Conservation (phyloP, 2,113 vertebrate genomes). For the Odocoileus virginianus region DNA sequence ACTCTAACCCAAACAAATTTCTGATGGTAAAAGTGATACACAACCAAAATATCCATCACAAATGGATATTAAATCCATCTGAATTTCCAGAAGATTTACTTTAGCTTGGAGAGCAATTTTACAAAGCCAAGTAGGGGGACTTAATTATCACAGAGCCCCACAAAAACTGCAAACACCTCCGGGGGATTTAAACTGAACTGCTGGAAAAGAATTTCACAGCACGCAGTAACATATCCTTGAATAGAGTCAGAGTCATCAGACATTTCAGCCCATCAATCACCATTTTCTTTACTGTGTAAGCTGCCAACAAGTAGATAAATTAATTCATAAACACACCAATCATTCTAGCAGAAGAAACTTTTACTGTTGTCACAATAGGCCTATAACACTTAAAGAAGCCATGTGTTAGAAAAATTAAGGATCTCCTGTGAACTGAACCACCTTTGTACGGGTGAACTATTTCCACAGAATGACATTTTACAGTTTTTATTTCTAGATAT, state of each 20-base stretch:
- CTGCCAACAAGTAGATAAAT: conserved; percentile 44
- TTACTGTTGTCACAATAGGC: conserved; percentile 29
- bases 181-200: conserved; percentile 25
- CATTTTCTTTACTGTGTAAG: conserved; percentile 49
- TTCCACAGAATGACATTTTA: not conserved
- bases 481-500: not conserved
- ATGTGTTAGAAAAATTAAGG: conserved; percentile 47
- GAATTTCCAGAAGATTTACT: conserved; percentile 41
- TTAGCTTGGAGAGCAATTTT: conserved; percentile 27
- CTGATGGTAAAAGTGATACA: not conserved
- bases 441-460: not conserved
- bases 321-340: conserved; percentile 49
- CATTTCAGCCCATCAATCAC: conserved; percentile 11
- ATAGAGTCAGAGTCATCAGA: not conserved
- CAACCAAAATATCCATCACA: not conserved
- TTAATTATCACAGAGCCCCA: conserved; percentile 42
- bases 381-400: conserved; percentile 9
- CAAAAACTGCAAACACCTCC: conserved; percentile 11
- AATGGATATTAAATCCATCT: conserved; percentile 10
- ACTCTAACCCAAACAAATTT: not conserved
- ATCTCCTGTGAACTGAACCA: not conserved
- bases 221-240: not conserved
- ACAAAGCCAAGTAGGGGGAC: conserved; percentile 10
- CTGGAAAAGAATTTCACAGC: conserved; percentile 33
- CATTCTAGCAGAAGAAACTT: conserved; percentile 22